Evolutionary conservation across 2,797 vertebrate species (phyloP), one percentile per base, ranked within the genome.

Genomic region (Enoplosus armatus): DNA sequence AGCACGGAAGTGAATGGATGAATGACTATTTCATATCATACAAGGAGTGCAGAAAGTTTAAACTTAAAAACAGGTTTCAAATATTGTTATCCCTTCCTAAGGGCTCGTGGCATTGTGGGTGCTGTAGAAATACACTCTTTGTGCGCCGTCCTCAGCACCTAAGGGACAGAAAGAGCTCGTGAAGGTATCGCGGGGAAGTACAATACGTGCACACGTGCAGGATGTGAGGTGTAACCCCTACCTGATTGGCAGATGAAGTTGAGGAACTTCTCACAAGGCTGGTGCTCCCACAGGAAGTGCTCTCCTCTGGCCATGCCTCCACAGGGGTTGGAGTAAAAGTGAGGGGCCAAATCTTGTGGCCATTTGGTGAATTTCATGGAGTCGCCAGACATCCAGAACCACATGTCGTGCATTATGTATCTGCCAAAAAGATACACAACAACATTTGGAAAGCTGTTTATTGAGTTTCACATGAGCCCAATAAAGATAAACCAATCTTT

Each of bases 161-260:
- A 27, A 12, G 15, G 56, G n/a, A 33, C 35, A 75, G 26, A 68
- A 29, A 31, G 1, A 58, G 26, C 8, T 0, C 16, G 55, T 67
- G 16, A 60, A 41, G 8, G 16, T n/a, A 14, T 9, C 11, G 63
- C 4, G 1, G 22, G 3, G 8, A 41, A 41, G 2, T 3, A 31
- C 12, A 35, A 24, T 14, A 11, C 2, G 6, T 22, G 20, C 8
- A 16, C 4, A 48, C 1, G 29, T 51, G 9, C 14, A 59, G 26
- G 18, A 37, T 31, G 18, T 5, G 16, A 37, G 37, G 11, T 15
- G 18, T 11, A 39, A 26, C 3, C 1, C 55, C 8, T 51, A 83
- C 72, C 62, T 79, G 86, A 62, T 4, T 76, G 59, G 39, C 86
- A 87, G 50, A 85, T 68, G 48, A 87, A 87, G 75, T 79, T 78